Percentiles rank a stretch among this genome's conserved stretches.
phyloP scores from a whole-genome alignment of 2,888 invertebrate genomes.

The Megamerina dolium region DNA sequence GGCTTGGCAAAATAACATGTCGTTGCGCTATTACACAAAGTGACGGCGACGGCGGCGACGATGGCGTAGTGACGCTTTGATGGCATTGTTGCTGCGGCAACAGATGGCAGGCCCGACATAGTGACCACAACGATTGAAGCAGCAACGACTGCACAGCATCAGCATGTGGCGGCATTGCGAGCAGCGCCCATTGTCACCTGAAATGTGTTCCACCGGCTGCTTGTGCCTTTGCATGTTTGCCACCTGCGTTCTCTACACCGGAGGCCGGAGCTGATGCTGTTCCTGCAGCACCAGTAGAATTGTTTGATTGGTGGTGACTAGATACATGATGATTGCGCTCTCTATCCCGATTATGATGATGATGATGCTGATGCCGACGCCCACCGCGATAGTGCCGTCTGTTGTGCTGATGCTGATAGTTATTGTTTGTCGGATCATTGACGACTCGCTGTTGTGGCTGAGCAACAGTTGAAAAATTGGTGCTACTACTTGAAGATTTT shows the following conservation, averaged over 20 bases:
- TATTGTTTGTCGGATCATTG: slow-evolving; percentile 43
- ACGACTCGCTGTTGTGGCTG: slow-evolving; percentile 35
- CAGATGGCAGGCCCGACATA: no score
- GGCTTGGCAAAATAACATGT: neutral
- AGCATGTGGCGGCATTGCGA: no score
- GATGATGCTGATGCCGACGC: slow-evolving; percentile 34
- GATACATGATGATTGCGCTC: slow-evolving; percentile 26
- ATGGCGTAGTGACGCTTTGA: slow-evolving; percentile 7
- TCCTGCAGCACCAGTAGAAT: slow-evolving; percentile 17
- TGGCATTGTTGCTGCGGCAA: neutral
- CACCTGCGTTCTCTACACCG: slow-evolving; percentile 23
- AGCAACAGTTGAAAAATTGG: slow-evolving; percentile 35
- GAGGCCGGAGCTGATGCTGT: slow-evolving; percentile 19
- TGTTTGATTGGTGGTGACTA: slow-evolving; percentile 19
- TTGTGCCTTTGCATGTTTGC: slow-evolving; percentile 41
- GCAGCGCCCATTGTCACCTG: slow-evolving; percentile 45
- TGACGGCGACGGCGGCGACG: slow-evolving; percentile 1
- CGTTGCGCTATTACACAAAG: neutral
- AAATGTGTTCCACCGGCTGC: slow-evolving; percentile 35
- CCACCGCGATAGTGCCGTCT: slow-evolving; percentile 36
- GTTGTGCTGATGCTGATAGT: slow-evolving; percentile 41
- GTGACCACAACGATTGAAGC: no score
- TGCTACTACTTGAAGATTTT: slow-evolving; percentile 13
- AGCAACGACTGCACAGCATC: no score
- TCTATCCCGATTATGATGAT: slow-evolving; percentile 34